Percentiles rank a stretch among this genome's conserved stretches.
phyloP scores from a whole-genome alignment of 2,888 invertebrate genomes.

The Drosophila infuscata region DNA sequence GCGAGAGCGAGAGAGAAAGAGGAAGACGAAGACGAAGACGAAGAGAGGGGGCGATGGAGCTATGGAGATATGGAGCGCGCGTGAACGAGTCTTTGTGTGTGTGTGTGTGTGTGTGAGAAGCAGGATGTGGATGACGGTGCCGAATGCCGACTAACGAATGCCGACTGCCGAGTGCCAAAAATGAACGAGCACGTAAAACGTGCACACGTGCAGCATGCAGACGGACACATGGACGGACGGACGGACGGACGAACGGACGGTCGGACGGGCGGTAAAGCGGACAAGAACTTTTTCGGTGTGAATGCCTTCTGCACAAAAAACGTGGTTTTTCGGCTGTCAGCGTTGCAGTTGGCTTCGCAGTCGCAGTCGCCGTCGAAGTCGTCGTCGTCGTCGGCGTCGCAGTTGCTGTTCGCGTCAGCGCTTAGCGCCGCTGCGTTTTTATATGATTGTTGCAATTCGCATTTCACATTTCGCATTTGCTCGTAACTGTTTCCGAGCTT shows the following conservation, averaged over 20 bases:
- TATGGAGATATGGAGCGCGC: constrained; percentile 12
- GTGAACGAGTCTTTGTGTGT: constrained; percentile 6
- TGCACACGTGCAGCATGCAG: constrained; percentile 69
- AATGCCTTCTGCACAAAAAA: constrained; percentile 84
- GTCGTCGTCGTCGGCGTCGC: constrained; percentile 26
- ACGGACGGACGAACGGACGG: neutral
- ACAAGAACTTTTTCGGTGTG: constrained; percentile 82
- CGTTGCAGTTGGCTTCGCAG: constrained; percentile 52
- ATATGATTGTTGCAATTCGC: constrained; percentile 50
- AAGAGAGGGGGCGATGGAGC: constrained; percentile 1
- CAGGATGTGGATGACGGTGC: constrained; percentile 34
- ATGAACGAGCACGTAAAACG: constrained; percentile 44
- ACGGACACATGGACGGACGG: constrained; percentile 8
- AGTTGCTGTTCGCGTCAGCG: constrained; percentile 14
- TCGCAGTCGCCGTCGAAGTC: constrained; percentile 28
- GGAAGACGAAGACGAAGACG: neutral
- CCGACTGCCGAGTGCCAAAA: constrained; percentile 19
- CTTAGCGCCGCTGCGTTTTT: constrained; percentile 19
- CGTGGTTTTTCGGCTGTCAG: constrained; percentile 72
- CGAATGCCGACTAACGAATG: constrained; percentile 26
- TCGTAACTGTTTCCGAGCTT: constrained; percentile 34
- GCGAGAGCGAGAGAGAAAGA: constrained; percentile 7
- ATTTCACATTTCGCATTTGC: constrained; percentile 15
- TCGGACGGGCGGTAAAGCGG: constrained; percentile 20
- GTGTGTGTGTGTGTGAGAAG: constrained; percentile 13